phyloP scores from a whole-genome alignment of 1,140 invertebrate species.

The Drosophila bifasciata region DNA sequence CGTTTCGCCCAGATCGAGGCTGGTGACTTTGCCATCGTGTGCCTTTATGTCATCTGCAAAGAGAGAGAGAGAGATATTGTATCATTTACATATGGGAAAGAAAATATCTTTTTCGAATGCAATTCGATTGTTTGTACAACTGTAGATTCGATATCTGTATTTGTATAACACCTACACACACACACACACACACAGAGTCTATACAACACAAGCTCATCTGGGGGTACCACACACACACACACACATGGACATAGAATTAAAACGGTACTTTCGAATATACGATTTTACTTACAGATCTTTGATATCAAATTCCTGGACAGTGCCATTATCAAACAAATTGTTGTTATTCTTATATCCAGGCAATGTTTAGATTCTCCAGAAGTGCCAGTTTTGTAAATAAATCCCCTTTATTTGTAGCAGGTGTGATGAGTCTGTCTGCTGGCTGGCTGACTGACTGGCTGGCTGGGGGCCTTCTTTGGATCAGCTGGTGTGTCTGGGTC shows the following conservation, averaged over 20 bases:
- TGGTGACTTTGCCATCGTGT: conserved; percentile 93
- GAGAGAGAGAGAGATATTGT: not conserved
- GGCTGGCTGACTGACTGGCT: not conserved
- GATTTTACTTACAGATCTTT: conserved; percentile 76
- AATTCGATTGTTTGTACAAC: too few species aligned
- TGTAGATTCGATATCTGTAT: not conserved
- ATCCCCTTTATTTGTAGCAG: conserved; percentile 66
- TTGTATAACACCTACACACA: not conserved
- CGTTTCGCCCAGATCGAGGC: conserved; percentile 94
- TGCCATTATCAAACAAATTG: conserved; percentile 64
- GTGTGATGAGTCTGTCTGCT: conserved; percentile 57
- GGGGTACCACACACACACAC: conserved; percentile 16
- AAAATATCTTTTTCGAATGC: not conserved
- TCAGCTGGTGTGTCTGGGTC: conserved; percentile 52
- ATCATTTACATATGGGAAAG: not conserved
- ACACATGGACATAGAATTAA: conserved; percentile 20
- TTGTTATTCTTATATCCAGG: conserved; percentile 41
- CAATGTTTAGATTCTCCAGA: conserved; percentile 4
- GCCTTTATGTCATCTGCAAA: conserved; percentile 93
- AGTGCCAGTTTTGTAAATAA: conserved; percentile 43
- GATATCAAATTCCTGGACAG: conserved; percentile 63
- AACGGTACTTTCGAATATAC: conserved; percentile 60
- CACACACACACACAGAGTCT: not conserved
- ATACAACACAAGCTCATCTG: conserved; percentile 4
- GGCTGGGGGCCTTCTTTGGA: conserved; percentile 13